Percentiles rank a stretch among this genome's conserved stretches.
phyloP scores from a whole-genome alignment of 1,140 invertebrate species.

The Chionoecetes opilio region DNA sequence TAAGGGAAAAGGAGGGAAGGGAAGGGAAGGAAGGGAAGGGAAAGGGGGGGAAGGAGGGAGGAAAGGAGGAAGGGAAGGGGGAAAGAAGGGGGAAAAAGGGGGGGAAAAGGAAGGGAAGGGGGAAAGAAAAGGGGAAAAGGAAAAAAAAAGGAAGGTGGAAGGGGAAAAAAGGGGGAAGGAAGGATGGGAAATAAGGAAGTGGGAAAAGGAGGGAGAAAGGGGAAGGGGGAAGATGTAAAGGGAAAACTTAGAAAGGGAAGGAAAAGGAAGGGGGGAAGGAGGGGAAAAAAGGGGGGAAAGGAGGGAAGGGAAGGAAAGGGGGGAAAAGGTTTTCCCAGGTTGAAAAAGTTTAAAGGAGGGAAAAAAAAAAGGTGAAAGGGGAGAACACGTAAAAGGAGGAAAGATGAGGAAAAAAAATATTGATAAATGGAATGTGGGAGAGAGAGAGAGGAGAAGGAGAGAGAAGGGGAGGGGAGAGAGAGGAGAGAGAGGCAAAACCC shows the following conservation, averaged over 20 bases:
- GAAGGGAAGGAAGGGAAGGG: slow-evolving; percentile 23
- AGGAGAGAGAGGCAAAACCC: not conserved
- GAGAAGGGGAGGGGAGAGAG: slow-evolving; percentile 22
- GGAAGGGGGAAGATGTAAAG: too few species aligned
- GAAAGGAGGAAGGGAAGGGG: slow-evolving; percentile 22
- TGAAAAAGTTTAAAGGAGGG: not conserved
- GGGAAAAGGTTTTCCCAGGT: not conserved
- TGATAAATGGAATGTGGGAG: not conserved
- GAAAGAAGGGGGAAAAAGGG: slow-evolving; percentile 23
- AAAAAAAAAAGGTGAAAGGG: slow-evolving; percentile 11
- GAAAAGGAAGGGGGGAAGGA: too few species aligned
- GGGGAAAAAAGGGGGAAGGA: slow-evolving; percentile 23
- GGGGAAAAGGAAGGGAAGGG: slow-evolving; percentile 22
- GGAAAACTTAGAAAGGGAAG: not conserved
- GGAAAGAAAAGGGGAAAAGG: slow-evolving; percentile 23
- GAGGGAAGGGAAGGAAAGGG: slow-evolving; percentile 23
- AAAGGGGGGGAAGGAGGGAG: too few species aligned
- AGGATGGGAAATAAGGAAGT: too few species aligned
- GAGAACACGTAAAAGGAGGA: not conserved
- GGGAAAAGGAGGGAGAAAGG: slow-evolving; percentile 22
- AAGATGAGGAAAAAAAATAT: not conserved
- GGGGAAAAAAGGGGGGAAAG: slow-evolving; percentile 23
- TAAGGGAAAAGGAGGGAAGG: slow-evolving; percentile 24
- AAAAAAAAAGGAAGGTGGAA: slow-evolving; percentile 9
- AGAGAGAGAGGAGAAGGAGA: slow-evolving; percentile 23